Evolutionary conservation across 2,113 vertebrate genomes (phyloP), one percentile per base, ranked within the genome.

Genomic region (Acrocephalus kingi): DNA sequence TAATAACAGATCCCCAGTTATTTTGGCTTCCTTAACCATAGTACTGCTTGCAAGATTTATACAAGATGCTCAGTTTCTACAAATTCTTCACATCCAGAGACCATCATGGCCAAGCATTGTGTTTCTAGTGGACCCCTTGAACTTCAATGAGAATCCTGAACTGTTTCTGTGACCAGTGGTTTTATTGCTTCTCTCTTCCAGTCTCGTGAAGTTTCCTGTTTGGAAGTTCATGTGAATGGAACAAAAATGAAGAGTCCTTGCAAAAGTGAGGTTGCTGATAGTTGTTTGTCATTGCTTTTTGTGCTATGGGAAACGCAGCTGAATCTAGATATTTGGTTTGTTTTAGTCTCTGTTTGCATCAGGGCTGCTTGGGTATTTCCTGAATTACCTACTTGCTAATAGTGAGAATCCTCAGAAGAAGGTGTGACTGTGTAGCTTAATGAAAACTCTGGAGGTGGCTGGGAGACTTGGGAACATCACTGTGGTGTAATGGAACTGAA

Each of bases 201-300:
- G 97, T 93, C 97, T 84, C 97, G 96, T 43, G 96, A 97, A 87
- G 21, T 98, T 93, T 95, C 87, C 62, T 93, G 91, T 73, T 68
- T 97, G 85, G 77, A 96, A 94, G 93, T 97, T 31, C 87, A 93
- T 6, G 91, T 97, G 67, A 35, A 95, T 30, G 86, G 84, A 87
- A 91, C 14, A 73, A 82, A 91, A 56, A 86, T 1, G 43, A 75
- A 61, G 89, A 95, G 31, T 3, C 55, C 67, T 93, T 63, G 5
- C 61, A 82, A 46, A 92, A 94, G 97, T 97, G 93, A 97, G 92
- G 31, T 49, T 96, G 68, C 72, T 61, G 28, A 27, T 76, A 85
- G 46, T 37, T 0, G 1, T 20, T 85, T 78, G 37, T 66, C 4
- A 1, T 22, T 73, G 11, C 11, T 76, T 73, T 89, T 82, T 64